Conservation (phyloP, 2,797 vertebrate species). For the Margarornis squamiger region DNA sequence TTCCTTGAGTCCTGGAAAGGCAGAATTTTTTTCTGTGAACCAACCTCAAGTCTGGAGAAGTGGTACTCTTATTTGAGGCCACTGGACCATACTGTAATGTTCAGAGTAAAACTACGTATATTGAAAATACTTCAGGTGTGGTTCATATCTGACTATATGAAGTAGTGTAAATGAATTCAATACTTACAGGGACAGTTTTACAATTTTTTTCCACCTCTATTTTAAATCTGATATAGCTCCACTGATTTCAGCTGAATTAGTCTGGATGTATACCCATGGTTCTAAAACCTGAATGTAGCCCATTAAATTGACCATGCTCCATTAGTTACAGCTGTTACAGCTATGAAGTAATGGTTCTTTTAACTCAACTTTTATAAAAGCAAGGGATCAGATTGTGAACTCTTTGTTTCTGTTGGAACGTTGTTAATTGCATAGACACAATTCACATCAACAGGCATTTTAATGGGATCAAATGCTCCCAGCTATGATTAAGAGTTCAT, state of each 20-base stretch:
- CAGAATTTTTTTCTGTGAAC: not conserved
- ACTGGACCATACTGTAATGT: not conserved
- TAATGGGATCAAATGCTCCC: slow-evolving; percentile 6
- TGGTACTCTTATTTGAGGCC: not conserved
- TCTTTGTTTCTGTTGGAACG: not conserved
- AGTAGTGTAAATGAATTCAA: not conserved
- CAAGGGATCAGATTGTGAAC: not conserved
- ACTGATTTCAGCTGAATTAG: not conserved
- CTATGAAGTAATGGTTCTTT: not conserved
- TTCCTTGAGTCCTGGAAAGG: not conserved
- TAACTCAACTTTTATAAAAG: not conserved
- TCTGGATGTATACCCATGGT: not conserved
- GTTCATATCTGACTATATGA: not conserved
- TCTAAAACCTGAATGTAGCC: not conserved
- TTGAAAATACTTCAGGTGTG: not conserved
- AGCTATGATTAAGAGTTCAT: not conserved
- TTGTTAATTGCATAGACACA: not conserved
- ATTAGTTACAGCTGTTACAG: not conserved
- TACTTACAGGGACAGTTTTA: not conserved
- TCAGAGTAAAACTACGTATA: not conserved
- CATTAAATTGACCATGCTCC: not conserved
- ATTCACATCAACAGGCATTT: not conserved
- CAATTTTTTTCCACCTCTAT: not conserved
- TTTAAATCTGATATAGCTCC: not conserved
- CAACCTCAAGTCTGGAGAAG: not conserved